Evolutionary conservation across 2,797 vertebrate genomes (phyloP).

Genomic region (Muscicapa striata): DNA sequence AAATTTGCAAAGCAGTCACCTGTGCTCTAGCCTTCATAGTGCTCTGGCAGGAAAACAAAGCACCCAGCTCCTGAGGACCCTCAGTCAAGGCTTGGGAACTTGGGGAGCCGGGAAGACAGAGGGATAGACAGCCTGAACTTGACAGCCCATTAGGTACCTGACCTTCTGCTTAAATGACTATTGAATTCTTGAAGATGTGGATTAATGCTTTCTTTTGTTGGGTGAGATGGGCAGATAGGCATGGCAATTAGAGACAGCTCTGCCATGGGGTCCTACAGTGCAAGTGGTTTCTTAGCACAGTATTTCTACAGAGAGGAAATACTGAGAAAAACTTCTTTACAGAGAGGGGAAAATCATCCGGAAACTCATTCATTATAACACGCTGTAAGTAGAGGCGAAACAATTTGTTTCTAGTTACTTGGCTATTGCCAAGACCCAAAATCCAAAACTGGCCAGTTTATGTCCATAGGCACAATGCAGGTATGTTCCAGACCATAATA

Average conservation of each 20-base stretch:
- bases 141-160: conserved; percentile 59
- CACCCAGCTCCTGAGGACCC: not conserved
- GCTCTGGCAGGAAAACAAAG: conserved; percentile 31
- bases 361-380: not conserved
- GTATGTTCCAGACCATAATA: not conserved
- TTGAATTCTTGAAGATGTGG: conserved; percentile 36
- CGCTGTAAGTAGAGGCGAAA: not conserved
- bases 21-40: not conserved
- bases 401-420: not conserved
- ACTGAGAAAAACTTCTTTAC: not conserved
- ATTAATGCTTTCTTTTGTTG: conserved; percentile 47
- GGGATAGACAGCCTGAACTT: conserved; percentile 7
- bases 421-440: not conserved
- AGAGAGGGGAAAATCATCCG: not conserved
- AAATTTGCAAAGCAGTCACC: not conserved
- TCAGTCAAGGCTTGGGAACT: conserved; percentile 41
- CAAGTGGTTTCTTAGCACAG: not conserved
- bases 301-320: not conserved
- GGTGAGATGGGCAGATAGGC: conserved; percentile 7
- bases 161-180: conserved; percentile 53
- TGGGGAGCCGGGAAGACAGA: not conserved
- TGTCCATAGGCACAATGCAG: not conserved
- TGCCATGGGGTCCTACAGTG: not conserved
- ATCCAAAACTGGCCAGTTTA: not conserved
- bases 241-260: not conserved